Evolutionary conservation across 1,140 invertebrate species (phyloP).

Genomic region (Calycopis cecrops): DNA sequence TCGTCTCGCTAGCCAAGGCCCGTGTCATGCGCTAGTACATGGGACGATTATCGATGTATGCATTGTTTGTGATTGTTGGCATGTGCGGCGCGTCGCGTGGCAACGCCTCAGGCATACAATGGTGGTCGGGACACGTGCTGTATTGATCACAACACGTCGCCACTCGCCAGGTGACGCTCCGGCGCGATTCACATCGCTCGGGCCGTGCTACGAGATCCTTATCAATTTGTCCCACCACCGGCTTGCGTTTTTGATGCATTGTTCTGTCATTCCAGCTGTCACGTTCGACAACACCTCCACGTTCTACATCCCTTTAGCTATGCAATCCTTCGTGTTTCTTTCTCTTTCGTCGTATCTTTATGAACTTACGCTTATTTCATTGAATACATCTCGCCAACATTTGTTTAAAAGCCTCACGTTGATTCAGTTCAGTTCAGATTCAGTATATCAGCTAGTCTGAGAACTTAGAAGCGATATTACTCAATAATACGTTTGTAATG

Average conservation of each 20-base stretch:
- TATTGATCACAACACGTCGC: slow-evolving; percentile 37
- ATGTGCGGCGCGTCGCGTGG: slow-evolving; percentile 53
- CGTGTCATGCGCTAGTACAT: too few relatives aligned
- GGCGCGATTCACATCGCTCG: slow-evolving; percentile 55
- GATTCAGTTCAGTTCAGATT: too few relatives aligned
- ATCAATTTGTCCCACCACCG: slow-evolving; percentile 53
- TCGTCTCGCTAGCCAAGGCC: too few relatives aligned
- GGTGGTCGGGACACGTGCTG: slow-evolving; percentile 59
- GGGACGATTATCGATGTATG: slow-evolving; percentile 47
- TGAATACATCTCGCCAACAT: too few relatives aligned
- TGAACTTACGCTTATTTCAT: too few relatives aligned
- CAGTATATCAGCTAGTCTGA: too few relatives aligned
- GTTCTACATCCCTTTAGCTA: slow-evolving; percentile 11
- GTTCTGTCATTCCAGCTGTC: slow-evolving; percentile 24
- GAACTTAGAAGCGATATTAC: too few relatives aligned
- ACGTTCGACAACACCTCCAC: neutral
- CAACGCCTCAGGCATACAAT: slow-evolving; percentile 61
- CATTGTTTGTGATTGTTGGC: slow-evolving; percentile 57
- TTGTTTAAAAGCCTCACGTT: too few relatives aligned
- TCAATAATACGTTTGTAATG: too few relatives aligned
- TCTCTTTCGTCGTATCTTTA: too few relatives aligned
- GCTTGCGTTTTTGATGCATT: slow-evolving; percentile 37
- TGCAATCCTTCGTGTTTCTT: slow-evolving; percentile 3
- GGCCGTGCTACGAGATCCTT: slow-evolving; percentile 42
- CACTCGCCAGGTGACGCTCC: slow-evolving; percentile 24